Evolutionary conservation across 92 coral and sea anemone genomes (phyloP).

Genomic region (Zoanthus sansibaricus): DNA sequence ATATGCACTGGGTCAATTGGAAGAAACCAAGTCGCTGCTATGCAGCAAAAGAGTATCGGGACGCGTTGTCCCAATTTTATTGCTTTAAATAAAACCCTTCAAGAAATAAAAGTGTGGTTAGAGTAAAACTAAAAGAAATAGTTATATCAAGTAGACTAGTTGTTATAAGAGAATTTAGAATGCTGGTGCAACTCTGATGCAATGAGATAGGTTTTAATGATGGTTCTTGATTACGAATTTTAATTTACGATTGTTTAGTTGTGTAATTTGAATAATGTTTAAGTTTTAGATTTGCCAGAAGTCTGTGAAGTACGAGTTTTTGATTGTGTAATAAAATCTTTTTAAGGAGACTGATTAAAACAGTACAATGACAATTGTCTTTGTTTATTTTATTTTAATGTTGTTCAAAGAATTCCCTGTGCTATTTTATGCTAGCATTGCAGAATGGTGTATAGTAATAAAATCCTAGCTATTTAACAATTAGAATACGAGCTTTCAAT

Average conservation of each 20-base stretch:
- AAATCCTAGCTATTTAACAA: too few relatives aligned
- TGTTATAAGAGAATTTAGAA: neutral
- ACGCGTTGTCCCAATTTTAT: slow-evolving; percentile 27
- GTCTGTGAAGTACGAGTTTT: slow-evolving; percentile 43
- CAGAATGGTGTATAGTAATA: too few relatives aligned
- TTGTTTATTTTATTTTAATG: neutral
- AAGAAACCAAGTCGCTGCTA: slow-evolving; percentile 36
- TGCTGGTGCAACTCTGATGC: neutral
- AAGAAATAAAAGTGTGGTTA: neutral
- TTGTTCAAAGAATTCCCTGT: neutral
- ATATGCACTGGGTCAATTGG: slow-evolving; percentile 28
- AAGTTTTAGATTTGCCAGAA: slow-evolving; percentile 1
- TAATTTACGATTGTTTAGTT: neutral
- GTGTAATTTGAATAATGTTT: slow-evolving; percentile 14
- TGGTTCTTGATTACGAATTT: neutral
- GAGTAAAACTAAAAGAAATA: neutral
- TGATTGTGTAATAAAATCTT: slow-evolving; percentile 41
- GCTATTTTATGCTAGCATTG: neutral
- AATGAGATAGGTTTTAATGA: neutral
- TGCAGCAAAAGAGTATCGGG: slow-evolving; percentile 47
- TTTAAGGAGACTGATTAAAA: slow-evolving; percentile 32
- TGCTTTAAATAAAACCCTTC: slow-evolving; percentile 6
- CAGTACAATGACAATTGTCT: neutral
- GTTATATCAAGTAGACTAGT: neutral
- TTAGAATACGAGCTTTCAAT: too few relatives aligned